Percentiles rank a stretch among this genome's conserved stretches.
phyloP scores from a whole-genome alignment of 2,888 invertebrate genomes.

The Chrysina gloriosa region DNA sequence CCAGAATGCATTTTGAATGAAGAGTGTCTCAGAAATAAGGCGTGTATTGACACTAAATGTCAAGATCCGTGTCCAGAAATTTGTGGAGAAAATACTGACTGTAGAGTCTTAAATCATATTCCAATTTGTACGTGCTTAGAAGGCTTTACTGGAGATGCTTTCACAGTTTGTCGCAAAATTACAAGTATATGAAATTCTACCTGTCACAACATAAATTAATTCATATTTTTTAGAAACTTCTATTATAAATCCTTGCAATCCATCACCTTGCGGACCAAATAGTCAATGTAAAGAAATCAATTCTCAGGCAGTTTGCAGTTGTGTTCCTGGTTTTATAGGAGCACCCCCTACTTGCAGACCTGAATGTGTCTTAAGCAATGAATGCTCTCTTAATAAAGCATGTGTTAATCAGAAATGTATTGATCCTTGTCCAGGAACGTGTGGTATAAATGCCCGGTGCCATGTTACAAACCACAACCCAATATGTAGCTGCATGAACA shows the following conservation, averaged over 20 bases:
- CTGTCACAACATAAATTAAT: background rate
- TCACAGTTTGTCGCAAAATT: slow-evolving; percentile 71
- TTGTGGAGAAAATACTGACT: slow-evolving; percentile 73
- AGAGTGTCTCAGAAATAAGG: slow-evolving; percentile 70
- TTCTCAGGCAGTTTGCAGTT: slow-evolving; percentile 76
- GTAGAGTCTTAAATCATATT: slow-evolving; percentile 70
- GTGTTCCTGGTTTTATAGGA: slow-evolving; percentile 74
- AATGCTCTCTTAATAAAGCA: slow-evolving; percentile 75
- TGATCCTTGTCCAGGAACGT: slow-evolving; percentile 82
- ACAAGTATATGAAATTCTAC: slow-evolving; percentile 66
- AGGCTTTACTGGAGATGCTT: slow-evolving; percentile 79
- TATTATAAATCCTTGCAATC: slow-evolving; percentile 72
- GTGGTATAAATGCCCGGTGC: slow-evolving; percentile 78
- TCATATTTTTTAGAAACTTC: slow-evolving; percentile 64
- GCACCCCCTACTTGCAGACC: slow-evolving; percentile 80
- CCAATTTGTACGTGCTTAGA: slow-evolving; percentile 73
- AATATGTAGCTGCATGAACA: slow-evolving; percentile 75
- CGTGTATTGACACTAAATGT: slow-evolving; percentile 73
- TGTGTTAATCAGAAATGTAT: slow-evolving; percentile 80
- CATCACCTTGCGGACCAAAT: slow-evolving; percentile 80
- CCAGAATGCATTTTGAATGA: slow-evolving; percentile 73
- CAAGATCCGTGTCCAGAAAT: slow-evolving; percentile 72
- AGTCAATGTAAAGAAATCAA: slow-evolving; percentile 76
- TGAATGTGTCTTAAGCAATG: slow-evolving; percentile 77
- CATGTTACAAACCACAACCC: slow-evolving; percentile 81